phyloP scores from a whole-genome alignment of 2,113 vertebrate genomes.

The Sphyrna mokarran region DNA sequence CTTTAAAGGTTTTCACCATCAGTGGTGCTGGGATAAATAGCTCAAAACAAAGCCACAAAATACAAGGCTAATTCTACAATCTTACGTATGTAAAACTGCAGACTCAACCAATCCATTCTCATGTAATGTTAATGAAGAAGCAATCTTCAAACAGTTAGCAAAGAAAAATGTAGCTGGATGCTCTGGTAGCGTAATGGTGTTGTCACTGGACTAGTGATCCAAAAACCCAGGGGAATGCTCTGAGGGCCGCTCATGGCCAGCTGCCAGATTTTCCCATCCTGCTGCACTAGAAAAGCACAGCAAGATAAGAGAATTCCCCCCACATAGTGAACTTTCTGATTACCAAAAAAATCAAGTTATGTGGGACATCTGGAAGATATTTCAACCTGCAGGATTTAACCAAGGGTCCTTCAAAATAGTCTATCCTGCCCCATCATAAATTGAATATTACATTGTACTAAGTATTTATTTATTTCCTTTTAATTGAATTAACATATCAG shows the following conservation, averaged over 20 bases:
- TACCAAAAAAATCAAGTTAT: neutral
- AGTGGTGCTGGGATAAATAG: neutral
- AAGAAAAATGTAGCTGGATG: neutral
- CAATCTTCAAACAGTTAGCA: neutral
- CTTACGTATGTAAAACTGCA: neutral
- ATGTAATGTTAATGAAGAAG: neutral
- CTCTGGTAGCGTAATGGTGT: too few relatives aligned
- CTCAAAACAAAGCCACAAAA: neutral
- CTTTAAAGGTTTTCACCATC: neutral
- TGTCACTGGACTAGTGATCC: too few relatives aligned
- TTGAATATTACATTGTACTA: neutral
- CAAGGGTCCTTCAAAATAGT: neutral
- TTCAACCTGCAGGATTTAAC: neutral
- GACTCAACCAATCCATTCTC: neutral
- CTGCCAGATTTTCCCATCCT: too few relatives aligned
- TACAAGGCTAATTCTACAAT: neutral
- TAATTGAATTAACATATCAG: neutral
- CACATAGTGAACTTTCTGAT: neutral
- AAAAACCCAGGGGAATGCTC: too few relatives aligned
- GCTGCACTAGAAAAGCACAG: too few relatives aligned
- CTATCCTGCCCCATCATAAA: neutral
- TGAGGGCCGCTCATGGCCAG: too few relatives aligned
- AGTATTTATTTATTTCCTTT: neutral
- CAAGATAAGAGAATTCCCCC: neutral
- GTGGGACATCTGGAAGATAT: neutral